A percentile compares a stretch with the other conserved stretches of the same genome.
These are phyloP conservation scores for Branchinecta lindahli DNA, from an alignment of 1,140 invertebrate species.

Conservation along the genomic window DNA sequence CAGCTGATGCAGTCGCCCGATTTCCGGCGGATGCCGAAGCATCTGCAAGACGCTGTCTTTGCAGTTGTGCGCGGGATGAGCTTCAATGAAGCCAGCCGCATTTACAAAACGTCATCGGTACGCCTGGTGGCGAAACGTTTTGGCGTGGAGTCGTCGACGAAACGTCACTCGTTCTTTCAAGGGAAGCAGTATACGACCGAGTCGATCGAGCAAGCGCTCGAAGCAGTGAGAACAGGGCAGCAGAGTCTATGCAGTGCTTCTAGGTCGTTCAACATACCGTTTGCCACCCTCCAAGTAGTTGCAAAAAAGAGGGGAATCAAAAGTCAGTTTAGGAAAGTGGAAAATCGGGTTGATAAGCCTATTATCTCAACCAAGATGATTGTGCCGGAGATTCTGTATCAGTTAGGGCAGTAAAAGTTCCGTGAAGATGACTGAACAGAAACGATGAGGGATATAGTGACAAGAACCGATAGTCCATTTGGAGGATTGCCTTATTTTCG, in stretches of 20 bases:
- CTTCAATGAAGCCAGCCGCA: neutral
- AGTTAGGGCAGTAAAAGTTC: too few relatives aligned
- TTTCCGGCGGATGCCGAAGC: neutral
- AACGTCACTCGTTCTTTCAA: slow-evolving; percentile 8
- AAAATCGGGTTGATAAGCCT: neutral
- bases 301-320: neutral
- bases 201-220: neutral
- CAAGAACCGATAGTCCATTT: too few relatives aligned
- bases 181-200: neutral
- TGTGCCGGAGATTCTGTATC: too few relatives aligned
- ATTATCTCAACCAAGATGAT: too few relatives aligned
- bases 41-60: neutral
- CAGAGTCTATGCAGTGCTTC: neutral
- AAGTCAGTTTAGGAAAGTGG: slow-evolving; percentile 3
- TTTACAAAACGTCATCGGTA: neutral
- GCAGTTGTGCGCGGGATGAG: slow-evolving; percentile 1
- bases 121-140: slow-evolving; percentile 4
- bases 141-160: neutral
- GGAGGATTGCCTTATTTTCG: too few relatives aligned
- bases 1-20: slow-evolving; percentile 3
- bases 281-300: slow-evolving; percentile 2
- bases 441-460: too few relatives aligned
- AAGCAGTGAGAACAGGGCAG: neutral
- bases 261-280: slow-evolving; percentile 2
- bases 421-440: too few relatives aligned